Percentiles rank a stretch among this genome's conserved stretches.
Conservation (phyloP, 2,888 invertebrate species). For the Atethmia centrago region DNA sequence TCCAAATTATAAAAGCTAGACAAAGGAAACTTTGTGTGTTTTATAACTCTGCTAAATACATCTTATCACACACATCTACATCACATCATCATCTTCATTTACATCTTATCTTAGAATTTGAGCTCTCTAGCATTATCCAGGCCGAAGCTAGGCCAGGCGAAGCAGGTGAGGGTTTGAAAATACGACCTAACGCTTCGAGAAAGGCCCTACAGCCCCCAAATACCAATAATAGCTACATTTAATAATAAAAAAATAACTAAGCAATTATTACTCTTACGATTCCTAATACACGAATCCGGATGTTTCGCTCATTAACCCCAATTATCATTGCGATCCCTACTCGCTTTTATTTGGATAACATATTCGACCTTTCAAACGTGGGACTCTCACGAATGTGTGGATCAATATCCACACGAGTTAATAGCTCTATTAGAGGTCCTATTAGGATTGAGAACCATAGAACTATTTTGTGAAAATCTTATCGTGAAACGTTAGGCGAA, state of each 20-base stretch:
- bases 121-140: too few species aligned
- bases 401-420: constrained; percentile 30
- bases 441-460: constrained; percentile 3
- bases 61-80: too few species aligned
- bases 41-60: too few species aligned
- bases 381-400: neutral
- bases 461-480: neutral
- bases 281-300: neutral
- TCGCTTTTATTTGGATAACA: constrained; percentile 15
- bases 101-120: too few species aligned
- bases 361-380: constrained; percentile 18
- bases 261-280: neutral
- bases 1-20: too few species aligned
- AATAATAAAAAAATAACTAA: neutral
- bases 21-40: too few species aligned
- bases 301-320: constrained; percentile 3
- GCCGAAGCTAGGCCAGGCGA: too few species aligned
- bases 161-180: too few species aligned
- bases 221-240: neutral
- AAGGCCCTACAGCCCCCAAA: too few species aligned
- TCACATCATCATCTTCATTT: too few species aligned
- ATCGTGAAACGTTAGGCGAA: neutral
- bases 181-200: too few species aligned
- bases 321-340: constrained; percentile 10
- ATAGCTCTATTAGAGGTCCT: constrained; percentile 6